phyloP scores from a whole-genome alignment of 2,797 vertebrate genomes.

The Falco rusticolus region DNA sequence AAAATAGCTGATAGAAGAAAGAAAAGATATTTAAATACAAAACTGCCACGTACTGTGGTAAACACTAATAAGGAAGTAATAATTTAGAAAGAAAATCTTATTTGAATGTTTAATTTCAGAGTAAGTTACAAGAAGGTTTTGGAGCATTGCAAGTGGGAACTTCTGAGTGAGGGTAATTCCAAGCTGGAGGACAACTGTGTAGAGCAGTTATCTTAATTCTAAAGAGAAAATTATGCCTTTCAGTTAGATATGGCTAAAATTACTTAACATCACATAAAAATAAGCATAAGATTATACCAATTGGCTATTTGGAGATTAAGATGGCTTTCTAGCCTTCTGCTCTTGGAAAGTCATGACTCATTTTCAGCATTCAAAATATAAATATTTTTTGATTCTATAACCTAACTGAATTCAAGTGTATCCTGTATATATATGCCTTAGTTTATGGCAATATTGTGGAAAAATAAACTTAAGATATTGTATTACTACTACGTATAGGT shows the following conservation, averaged over 20 bases:
- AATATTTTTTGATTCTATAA: neutral
- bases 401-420: neutral
- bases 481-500: neutral
- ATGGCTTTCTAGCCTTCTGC: neutral
- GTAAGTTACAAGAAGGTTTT: neutral
- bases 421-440: neutral
- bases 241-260: neutral
- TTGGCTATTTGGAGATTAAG: neutral
- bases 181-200: neutral
- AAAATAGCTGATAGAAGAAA: neutral
- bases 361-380: neutral
- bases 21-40: neutral
- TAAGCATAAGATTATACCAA: neutral
- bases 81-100: neutral
- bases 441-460: neutral
- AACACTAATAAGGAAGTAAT: neutral
- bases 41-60: neutral
- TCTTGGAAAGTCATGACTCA: neutral
- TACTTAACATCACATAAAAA: neutral
- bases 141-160: neutral
- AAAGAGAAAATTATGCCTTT: neutral
- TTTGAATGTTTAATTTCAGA: neutral
- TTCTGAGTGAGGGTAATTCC: neutral
- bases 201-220: neutral
- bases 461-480: neutral